phyloP scores from a whole-genome alignment of 2,113 vertebrate species.

The Hippocampus zosterae region DNA sequence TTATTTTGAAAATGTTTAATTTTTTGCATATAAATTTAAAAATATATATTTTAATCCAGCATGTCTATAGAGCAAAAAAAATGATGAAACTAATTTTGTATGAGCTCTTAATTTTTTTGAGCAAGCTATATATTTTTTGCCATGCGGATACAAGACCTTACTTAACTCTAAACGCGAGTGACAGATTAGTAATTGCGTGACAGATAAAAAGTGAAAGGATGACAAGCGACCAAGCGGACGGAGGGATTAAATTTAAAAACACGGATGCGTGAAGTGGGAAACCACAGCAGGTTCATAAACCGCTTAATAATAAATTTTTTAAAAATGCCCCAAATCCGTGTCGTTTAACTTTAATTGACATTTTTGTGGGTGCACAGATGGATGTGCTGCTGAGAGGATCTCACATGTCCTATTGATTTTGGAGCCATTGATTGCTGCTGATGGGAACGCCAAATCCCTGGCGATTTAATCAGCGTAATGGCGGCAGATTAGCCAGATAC shows the following conservation, averaged over 20 bases:
- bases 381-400: conserved; percentile 46
- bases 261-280: conserved; percentile 36
- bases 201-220: conserved; percentile 13
- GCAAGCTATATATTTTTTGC: background rate
- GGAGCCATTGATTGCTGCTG: conserved; percentile 73
- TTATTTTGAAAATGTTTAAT: too few species aligned
- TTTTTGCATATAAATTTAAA: too few species aligned
- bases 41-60: too few species aligned
- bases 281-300: conserved; percentile 38
- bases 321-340: conserved; percentile 40
- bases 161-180: background rate
- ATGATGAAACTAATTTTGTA: background rate
- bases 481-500: conserved; percentile 76
- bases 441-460: conserved; percentile 74
- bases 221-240: conserved; percentile 12
- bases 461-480: conserved; percentile 81
- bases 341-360: conserved; percentile 40
- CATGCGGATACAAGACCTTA: background rate
- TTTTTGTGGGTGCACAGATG: conserved; percentile 32
- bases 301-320: conserved; percentile 11
- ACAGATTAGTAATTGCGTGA: conserved; percentile 3
- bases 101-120: too few species aligned
- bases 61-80: background rate
- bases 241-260: conserved; percentile 36
- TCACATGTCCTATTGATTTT: conserved; percentile 74